Percentiles rank a stretch among this genome's conserved stretches.
Conservation (phyloP, 2,888 invertebrate species). For the Dilophus febrilis region DNA sequence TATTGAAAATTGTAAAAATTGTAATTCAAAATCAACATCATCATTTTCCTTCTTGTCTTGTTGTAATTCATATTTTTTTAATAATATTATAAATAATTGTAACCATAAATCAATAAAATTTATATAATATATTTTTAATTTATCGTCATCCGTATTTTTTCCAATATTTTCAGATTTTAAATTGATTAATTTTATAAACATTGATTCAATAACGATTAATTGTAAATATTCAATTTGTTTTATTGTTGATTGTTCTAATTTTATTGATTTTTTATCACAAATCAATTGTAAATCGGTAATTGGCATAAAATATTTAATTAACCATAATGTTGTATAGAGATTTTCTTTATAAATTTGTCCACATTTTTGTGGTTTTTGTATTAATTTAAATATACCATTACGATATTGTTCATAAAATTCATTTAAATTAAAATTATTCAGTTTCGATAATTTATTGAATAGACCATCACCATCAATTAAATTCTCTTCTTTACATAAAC, state of each 20-base stretch:
- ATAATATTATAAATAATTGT: conserved; percentile 32
- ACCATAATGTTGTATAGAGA: conserved; percentile 36
- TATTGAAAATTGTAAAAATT: conserved; percentile 23
- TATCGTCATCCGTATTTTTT: too few species aligned
- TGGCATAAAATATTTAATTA: conserved; percentile 43
- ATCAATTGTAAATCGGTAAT: conserved; percentile 30
- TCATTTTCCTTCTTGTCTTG: too few species aligned
- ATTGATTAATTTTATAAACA: conserved; percentile 31
- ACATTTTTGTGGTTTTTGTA: conserved; percentile 53
- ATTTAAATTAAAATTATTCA: too few species aligned
- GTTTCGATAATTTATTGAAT: too few species aligned
- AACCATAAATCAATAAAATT: conserved; percentile 36
- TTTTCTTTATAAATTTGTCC: conserved; percentile 45
- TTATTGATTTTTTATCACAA: conserved; percentile 37
- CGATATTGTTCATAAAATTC: conserved; percentile 35
- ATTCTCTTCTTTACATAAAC: conserved; percentile 30
- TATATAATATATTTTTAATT: conserved; percentile 34
- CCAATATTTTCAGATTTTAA: too few species aligned
- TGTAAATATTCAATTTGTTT: conserved; percentile 34
- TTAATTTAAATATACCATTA: conserved; percentile 40
- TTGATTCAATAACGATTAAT: conserved; percentile 34
- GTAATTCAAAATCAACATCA: conserved; percentile 23
- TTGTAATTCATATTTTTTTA: conserved; percentile 34
- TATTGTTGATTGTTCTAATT: conserved; percentile 35
- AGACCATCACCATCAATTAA: too few species aligned